Evolutionary conservation across 2,888 invertebrate species (phyloP), one percentile per base, ranked within the genome.

Genomic region (Chrysolina americana): DNA sequence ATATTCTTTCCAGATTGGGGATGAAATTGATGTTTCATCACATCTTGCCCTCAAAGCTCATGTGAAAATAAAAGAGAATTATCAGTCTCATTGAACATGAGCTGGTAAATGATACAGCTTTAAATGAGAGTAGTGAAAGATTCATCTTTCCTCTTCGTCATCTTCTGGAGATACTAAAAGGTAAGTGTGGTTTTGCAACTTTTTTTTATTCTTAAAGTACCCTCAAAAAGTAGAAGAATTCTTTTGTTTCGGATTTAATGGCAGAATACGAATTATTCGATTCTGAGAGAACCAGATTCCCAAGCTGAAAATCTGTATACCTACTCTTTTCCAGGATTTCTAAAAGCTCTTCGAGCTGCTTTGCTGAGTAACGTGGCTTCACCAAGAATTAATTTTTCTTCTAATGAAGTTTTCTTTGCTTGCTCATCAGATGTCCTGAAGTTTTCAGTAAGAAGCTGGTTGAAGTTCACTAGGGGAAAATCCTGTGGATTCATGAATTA

Each of bases 401-500:
- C 11, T 15, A 65, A 13, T 4, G 17, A 11, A 41, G 23, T 65
- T 10, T 13, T 17, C 19, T 65, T 1, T 11, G 13, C 10, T 2
- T 15, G 19, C 1, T 11, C 44, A 65, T 65, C 44, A 19, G 64
- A 21, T 21, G 19, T 36, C 9, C 17, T 41, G 41, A 63, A 63
- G 2, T 10, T 2, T 9, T 65, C 15, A 17, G 68, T 44, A 65
- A 65, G 44, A 65, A 65, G 64, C 21, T 13, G 21, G 64, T 44
- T 65, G 64, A 10, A 44, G 44, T 19, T 65, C 44, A 11, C 19
- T 44, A 11, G 64, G 41, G 8, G 64, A 44, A 68, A 68, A 73
- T 68, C 64, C 68, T 5, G 41, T 73, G 13, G 73, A 68, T 41
- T 73, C 69, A 41, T 73, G 69, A 53, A 73, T 59, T 8, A 69